These are phyloP conservation scores for Bathynomus jamesi DNA, from an alignment of 1,140 invertebrate species.

Conservation along the genomic window DNA sequence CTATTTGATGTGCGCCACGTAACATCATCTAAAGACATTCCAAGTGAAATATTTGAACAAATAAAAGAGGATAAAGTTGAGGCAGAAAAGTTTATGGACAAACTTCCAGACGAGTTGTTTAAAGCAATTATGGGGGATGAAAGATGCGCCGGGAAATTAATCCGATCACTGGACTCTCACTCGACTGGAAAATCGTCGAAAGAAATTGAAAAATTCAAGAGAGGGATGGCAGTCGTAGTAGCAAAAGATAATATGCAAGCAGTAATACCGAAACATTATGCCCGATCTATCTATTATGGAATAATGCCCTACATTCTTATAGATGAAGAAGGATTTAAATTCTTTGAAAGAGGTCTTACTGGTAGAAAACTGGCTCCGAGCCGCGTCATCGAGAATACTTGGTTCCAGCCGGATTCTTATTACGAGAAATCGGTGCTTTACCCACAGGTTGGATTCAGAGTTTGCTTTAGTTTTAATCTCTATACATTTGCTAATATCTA, in stretches of 20 bases:
- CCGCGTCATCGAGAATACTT: slow-evolving; percentile 32
- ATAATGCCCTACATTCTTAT: slow-evolving; percentile 65
- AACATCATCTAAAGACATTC: slow-evolving; percentile 33
- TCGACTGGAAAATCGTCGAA: slow-evolving; percentile 46
- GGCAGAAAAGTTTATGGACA: slow-evolving; percentile 32
- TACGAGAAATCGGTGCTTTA: slow-evolving; percentile 15
- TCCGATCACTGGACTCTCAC: slow-evolving; percentile 49
- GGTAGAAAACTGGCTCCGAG: slow-evolving; percentile 46
- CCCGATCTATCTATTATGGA: slow-evolving; percentile 61
- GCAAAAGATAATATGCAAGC: slow-evolving; percentile 66
- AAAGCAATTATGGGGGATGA: slow-evolving; percentile 52
- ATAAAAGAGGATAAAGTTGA: slow-evolving; percentile 31
- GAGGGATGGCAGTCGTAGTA: slow-evolving; percentile 49
- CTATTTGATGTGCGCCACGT: slow-evolving; percentile 32
- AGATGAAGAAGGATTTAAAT: slow-evolving; percentile 64
- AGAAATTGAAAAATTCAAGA: slow-evolving; percentile 31
- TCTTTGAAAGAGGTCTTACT: slow-evolving; percentile 52
- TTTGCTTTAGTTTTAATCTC: no score
- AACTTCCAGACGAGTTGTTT: slow-evolving; percentile 30
- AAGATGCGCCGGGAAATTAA: slow-evolving; percentile 42
- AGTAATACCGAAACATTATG: slow-evolving; percentile 64
- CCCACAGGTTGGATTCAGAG: slow-evolving; percentile 9
- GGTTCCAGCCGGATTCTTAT: slow-evolving; percentile 31
- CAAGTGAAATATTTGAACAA: slow-evolving; percentile 33
- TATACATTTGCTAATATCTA: no score